Conservation (phyloP, 2,113 vertebrate species). For the Alosa alosa region DNA sequence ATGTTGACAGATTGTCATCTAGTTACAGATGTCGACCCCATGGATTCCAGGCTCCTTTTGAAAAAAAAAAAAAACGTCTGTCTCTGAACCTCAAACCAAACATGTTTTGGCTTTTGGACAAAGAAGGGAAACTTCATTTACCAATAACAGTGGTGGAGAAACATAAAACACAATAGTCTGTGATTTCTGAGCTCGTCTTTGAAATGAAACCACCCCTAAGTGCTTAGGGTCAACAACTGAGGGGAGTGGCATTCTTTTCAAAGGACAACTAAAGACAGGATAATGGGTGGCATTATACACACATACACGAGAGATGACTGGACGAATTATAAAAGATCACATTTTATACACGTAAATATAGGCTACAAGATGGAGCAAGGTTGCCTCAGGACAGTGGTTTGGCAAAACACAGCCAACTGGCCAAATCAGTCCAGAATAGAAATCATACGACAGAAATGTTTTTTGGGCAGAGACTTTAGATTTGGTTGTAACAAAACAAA, state of each 20-base stretch:
- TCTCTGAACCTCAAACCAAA: constrained; percentile 16
- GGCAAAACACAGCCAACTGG: not conserved
- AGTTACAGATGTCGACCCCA: not conserved
- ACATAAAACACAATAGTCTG: constrained; percentile 20
- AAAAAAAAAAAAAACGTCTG: not conserved
- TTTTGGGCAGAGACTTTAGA: not conserved
- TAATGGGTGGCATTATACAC: constrained; percentile 14
- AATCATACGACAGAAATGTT: not conserved
- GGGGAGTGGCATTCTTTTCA: constrained; percentile 5
- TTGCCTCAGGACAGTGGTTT: constrained; percentile 23
- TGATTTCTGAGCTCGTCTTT: constrained; percentile 8
- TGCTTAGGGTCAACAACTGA: not conserved
- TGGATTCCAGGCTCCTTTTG: not conserved
- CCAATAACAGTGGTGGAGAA: constrained; percentile 15
- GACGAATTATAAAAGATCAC: not conserved
- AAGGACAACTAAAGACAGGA: constrained; percentile 6
- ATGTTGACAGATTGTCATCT: constrained; percentile 19
- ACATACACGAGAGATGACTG: not conserved
- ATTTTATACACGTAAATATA: constrained; percentile 11
- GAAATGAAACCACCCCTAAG: constrained; percentile 14
- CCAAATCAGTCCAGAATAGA: not conserved
- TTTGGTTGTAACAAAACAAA: not conserved
- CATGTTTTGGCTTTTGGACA: constrained; percentile 23
- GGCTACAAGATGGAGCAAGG: constrained; percentile 10
- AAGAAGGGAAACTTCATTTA: constrained; percentile 14